Conservation (phyloP, 1,140 invertebrate genomes). For the Eufriesea mexicana region DNA sequence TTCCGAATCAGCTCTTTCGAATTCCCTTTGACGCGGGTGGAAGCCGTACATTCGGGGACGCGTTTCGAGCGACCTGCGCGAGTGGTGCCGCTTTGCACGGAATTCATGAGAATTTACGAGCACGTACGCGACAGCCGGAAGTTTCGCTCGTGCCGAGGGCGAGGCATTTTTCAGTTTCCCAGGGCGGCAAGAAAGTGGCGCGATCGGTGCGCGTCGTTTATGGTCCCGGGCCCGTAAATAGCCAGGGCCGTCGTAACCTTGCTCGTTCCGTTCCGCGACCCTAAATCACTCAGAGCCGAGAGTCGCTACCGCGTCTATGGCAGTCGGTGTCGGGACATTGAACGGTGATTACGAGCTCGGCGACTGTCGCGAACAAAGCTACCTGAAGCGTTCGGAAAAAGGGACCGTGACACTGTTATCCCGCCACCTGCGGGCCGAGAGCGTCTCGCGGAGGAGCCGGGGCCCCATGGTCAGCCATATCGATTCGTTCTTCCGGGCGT, state of each 20-base stretch:
- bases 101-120: background rate
- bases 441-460: background rate
- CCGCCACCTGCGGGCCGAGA: background rate
- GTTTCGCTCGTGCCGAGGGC: background rate
- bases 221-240: slow-evolving; percentile 45
- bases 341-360: slow-evolving; percentile 51
- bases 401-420: background rate
- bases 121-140: background rate
- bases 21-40: background rate
- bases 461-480: no score
- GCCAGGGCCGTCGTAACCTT: slow-evolving; percentile 37
- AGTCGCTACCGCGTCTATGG: slow-evolving; percentile 30
- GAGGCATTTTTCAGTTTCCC: background rate
- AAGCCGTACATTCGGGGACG: background rate
- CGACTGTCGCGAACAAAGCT: slow-evolving; percentile 55
- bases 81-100: background rate
- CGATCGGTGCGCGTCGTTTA: slow-evolving; percentile 49
- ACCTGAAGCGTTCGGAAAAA: slow-evolving; percentile 7
- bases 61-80: no score
- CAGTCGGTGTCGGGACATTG: slow-evolving; percentile 8
- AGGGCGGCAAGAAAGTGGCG: slow-evolving; percentile 25
- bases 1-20: no score
- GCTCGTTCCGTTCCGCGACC: slow-evolving; percentile 45
- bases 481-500: no score
- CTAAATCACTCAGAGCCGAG: slow-evolving; percentile 55